These are phyloP conservation scores for Nyctalus aviator DNA, from an alignment of 2,797 vertebrate species.

Conservation along the genomic window DNA sequence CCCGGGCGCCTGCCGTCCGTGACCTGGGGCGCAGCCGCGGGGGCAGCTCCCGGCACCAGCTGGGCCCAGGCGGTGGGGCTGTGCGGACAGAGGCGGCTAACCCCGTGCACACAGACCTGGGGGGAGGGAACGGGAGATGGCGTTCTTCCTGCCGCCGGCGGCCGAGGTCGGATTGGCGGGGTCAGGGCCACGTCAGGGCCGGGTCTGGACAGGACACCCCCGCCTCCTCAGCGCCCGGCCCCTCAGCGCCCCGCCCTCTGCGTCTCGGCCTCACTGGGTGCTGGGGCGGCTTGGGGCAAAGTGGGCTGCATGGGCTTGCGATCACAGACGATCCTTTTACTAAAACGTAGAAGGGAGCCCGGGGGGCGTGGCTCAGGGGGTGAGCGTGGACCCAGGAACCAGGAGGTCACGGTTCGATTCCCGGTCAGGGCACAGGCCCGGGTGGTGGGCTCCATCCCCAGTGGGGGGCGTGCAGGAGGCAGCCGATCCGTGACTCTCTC, in stretches of 20 bases:
- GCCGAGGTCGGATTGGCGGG: fast-evolving
- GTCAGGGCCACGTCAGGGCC: not conserved
- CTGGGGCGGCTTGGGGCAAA: not conserved
- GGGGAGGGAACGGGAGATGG: not conserved
- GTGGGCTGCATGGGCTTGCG: fast-evolving
- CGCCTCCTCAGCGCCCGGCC: not conserved
- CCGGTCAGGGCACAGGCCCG: no score
- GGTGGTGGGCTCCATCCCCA: no score
- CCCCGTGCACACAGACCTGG: not conserved
- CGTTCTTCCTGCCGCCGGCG: not conserved
- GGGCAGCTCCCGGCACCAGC: not conserved
- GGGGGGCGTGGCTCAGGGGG: no score
- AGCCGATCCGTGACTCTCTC: no score
- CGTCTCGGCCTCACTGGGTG: fast-evolving
- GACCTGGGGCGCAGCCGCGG: not conserved
- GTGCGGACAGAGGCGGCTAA: not conserved
- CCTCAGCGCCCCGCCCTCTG: fast-evolving
- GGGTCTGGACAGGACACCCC: fast-evolving
- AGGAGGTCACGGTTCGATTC: no score
- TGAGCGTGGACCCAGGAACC: no score
- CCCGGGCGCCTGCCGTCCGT: not conserved
- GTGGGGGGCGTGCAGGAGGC: no score
- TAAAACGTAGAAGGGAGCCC: not conserved
- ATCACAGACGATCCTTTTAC: not conserved
- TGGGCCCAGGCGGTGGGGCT: not conserved